phyloP scores from a whole-genome alignment of 2,113 vertebrate genomes.

The Furnarius figulus region DNA sequence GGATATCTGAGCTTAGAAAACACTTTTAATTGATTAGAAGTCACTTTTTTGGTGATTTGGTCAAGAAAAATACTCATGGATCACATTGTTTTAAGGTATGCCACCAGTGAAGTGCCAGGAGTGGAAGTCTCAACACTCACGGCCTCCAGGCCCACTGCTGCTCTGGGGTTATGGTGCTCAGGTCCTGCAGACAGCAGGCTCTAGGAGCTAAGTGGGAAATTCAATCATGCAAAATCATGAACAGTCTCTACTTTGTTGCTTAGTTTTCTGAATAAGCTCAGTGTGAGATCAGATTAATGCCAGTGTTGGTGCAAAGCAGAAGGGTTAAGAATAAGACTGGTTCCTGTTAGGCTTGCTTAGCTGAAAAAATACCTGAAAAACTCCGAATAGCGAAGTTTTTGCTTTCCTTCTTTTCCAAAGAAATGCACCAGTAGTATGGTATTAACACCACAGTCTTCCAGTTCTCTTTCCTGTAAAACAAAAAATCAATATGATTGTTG shows the following conservation, averaged over 20 bases:
- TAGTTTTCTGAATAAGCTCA: background rate
- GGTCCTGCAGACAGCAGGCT: background rate
- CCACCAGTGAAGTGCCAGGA: background rate
- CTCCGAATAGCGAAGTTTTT: slow-evolving; percentile 87
- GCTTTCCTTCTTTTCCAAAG: slow-evolving; percentile 88
- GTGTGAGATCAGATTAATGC: background rate
- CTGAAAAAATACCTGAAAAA: slow-evolving; percentile 83
- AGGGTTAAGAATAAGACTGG: background rate
- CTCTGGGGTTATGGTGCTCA: background rate
- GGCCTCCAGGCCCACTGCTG: background rate
- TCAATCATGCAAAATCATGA: background rate
- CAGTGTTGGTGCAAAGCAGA: background rate
- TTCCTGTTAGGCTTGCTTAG: background rate
- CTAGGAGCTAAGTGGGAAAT: background rate
- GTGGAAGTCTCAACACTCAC: background rate
- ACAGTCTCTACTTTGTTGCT: background rate
- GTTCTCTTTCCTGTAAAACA: slow-evolving; percentile 65
- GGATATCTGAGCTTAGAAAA: background rate
- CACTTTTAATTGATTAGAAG: background rate
- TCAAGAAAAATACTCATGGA: background rate
- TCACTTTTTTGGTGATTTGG: background rate
- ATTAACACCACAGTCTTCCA: slow-evolving; percentile 72
- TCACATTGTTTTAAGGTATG: background rate
- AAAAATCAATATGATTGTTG: background rate
- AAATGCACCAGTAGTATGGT: slow-evolving; percentile 91